Evolutionary conservation across 2,888 invertebrate species (phyloP).

Genomic region (Lamellibrachia columna): DNA sequence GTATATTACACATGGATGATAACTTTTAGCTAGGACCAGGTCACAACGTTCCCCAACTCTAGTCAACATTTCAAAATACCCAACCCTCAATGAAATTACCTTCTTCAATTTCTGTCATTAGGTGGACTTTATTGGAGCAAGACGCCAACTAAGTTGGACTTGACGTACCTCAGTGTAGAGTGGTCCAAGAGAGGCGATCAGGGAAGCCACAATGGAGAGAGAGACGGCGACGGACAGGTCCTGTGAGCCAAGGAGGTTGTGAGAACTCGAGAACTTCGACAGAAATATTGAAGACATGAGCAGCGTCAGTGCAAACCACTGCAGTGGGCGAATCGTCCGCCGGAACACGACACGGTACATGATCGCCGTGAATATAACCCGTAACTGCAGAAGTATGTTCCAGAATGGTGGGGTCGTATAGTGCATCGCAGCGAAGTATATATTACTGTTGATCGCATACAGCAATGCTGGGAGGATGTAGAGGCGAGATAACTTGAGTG

Average conservation of each 20-base stretch:
- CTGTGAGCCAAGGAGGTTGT: constrained; percentile 17
- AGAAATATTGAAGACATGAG: constrained; percentile 35
- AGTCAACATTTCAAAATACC: background rate
- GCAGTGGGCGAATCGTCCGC: constrained; percentile 24
- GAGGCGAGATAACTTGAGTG: constrained; percentile 28
- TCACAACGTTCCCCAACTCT: background rate
- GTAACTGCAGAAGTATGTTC: constrained; percentile 32
- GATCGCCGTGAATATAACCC: constrained; percentile 38
- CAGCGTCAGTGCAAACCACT: constrained; percentile 38
- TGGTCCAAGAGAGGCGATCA: constrained; percentile 37
- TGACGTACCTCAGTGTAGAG: constrained; percentile 34
- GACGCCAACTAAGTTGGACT: background rate
- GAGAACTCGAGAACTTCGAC: constrained; percentile 30
- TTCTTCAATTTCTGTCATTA: background rate
- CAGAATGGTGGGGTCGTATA: constrained; percentile 39
- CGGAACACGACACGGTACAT: constrained; percentile 38
- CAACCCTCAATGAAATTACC: background rate
- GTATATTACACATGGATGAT: too few relatives aligned
- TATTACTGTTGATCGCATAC: constrained; percentile 40
- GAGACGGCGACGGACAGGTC: constrained; percentile 29
- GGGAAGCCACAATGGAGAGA: constrained; percentile 34
- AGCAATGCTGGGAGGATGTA: constrained; percentile 35
- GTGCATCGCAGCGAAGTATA: constrained; percentile 35
- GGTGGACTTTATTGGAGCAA: background rate
- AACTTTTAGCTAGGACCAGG: too few relatives aligned